Percentiles rank a stretch among this genome's conserved stretches.
These are phyloP conservation scores for Zenarchopterus dispar DNA, from an alignment of 2,797 vertebrate genomes.

Conservation along the genomic window DNA sequence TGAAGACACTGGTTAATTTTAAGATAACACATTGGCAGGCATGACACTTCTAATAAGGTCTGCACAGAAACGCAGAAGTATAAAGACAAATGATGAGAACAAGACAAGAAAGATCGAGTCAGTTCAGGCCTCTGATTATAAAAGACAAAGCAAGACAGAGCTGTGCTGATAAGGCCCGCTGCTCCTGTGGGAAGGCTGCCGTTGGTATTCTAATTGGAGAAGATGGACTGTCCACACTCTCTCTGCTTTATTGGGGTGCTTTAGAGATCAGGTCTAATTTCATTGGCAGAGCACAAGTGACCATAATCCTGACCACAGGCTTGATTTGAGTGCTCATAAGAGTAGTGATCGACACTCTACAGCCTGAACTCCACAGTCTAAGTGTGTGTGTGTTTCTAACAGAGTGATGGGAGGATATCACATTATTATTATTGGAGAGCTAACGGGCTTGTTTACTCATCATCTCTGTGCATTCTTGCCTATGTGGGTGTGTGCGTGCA, in stretches of 20 bases:
- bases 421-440: slow-evolving; percentile 54
- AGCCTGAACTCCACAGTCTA: slow-evolving; percentile 56
- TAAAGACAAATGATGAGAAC: background rate
- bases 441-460: slow-evolving; percentile 27
- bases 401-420: slow-evolving; percentile 39
- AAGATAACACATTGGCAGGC: too few species aligned
- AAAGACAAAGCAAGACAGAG: slow-evolving; percentile 26
- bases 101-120: background rate
- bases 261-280: slow-evolving; percentile 77
- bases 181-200: slow-evolving; percentile 39
- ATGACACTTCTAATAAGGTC: background rate
- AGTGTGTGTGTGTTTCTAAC: slow-evolving; percentile 19
- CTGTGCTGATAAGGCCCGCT: slow-evolving; percentile 27
- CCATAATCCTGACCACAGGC: slow-evolving; percentile 81
- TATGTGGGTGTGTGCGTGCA: slow-evolving; percentile 15
- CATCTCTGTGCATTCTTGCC: background rate
- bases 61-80: background rate
- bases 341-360: slow-evolving; percentile 72
- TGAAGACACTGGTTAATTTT: too few species aligned
- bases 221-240: slow-evolving; percentile 64
- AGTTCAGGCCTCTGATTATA: slow-evolving; percentile 19
- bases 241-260: slow-evolving; percentile 67
- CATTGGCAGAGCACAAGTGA: slow-evolving; percentile 75
- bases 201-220: slow-evolving; percentile 55
- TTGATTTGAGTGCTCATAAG: slow-evolving; percentile 82